Evolutionary conservation across 2,888 invertebrate species (phyloP), one percentile per base, ranked within the genome.

Genomic region (Ptychoptera contaminata): DNA sequence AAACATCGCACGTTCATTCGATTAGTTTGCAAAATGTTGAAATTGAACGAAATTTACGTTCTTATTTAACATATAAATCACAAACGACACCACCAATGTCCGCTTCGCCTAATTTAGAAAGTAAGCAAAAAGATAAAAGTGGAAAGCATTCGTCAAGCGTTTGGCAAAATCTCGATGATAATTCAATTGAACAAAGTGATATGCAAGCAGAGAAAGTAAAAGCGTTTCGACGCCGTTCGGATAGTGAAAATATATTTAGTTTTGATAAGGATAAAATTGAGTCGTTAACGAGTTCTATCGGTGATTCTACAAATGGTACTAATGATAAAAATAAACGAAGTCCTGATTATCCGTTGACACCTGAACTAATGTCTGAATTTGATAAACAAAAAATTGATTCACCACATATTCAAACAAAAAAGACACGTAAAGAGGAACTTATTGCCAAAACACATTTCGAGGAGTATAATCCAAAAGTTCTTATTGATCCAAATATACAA

Each of bases 231-330:
- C 74, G 79, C 6, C 73, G 79, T 12, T 79, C 80, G 38, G 80
- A 80, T n/a, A 75, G 63, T 48, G 72, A 74, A 49, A 73, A 80
- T 51, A 77, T 82, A 7, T 82, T 82, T 55, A 81, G 81, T 60
- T 82, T 82, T 53, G 82, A 82, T 56, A 79, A 81, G 57, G 81
- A 81, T 51, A 76, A 77, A 55, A 82, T 82, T 47, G 80, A 81
- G 56, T 79, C 79, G 2, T 60, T 81, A 39, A 78, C 79, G 42
- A 75, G 77, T 49, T 67, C 62, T 50, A 57, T 57, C 2, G 61
- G 61, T 9, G 57, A 62, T 44, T 58, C 58, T 54, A 61, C 61
- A n/a, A 57, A 55, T 11, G 51, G 52, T 1, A 69, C 55, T 63
- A 71, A 57, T 61, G 73, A 73, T 50, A 71, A 72, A 42, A 70